phyloP scores from a whole-genome alignment of 2,113 vertebrate species.

The Steatornis caripensis region DNA sequence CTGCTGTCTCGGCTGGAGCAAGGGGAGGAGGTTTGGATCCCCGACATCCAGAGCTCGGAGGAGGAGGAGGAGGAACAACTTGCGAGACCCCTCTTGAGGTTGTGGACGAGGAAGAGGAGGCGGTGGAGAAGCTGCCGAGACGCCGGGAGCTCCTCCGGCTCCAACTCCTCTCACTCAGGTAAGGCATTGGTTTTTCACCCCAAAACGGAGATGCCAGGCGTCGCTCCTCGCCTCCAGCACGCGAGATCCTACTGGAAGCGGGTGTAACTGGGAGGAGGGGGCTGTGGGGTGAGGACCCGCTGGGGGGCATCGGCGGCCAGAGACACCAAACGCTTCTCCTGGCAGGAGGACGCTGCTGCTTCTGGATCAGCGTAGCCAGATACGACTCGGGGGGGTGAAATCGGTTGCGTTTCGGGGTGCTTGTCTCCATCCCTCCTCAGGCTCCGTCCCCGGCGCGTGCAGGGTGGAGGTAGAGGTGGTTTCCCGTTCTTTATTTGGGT shows the following conservation, averaged over 20 bases:
- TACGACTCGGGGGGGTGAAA: rapidly evolving
- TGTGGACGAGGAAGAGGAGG: neutral
- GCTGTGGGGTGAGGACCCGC: neutral
- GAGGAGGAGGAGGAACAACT: neutral
- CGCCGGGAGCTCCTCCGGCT: neutral
- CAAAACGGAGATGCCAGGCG: too few relatives aligned
- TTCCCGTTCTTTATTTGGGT: too few relatives aligned
- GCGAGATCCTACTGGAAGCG: neutral
- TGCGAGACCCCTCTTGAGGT: neutral
- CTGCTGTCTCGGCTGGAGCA: neutral
- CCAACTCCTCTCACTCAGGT: neutral
- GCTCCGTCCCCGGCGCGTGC: too few relatives aligned
- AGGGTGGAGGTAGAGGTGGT: neutral
- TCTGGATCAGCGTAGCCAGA: neutral
- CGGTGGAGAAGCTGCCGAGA: neutral
- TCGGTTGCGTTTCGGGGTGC: rapidly evolving
- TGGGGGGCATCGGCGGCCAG: neutral
- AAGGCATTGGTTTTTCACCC: too few relatives aligned
- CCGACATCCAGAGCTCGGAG: neutral
- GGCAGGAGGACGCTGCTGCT: neutral
- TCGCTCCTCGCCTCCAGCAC: too few relatives aligned
- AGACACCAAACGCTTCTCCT: neutral
- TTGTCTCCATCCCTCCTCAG: neutral
- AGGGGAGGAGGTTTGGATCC: neutral
- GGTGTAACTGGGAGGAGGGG: neutral